Base-by-base conservation (phyloP, 2,797 vertebrate genomes). In the Distichodus sexfasciatus region DNA sequence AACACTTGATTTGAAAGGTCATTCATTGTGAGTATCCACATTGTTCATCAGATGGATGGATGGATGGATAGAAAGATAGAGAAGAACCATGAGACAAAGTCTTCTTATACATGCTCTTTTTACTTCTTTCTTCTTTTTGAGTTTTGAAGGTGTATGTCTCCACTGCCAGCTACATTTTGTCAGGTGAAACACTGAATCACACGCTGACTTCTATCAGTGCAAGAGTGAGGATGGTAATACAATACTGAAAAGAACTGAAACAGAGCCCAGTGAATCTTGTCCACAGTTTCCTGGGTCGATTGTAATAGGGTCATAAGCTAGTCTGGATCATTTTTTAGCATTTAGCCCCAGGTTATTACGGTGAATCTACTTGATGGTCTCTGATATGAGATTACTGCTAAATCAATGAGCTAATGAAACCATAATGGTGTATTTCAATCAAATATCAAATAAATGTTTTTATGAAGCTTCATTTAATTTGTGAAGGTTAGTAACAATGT, bases 301-400 rank as follows among this genome's bases (percentile, higher is more conserved):
- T 70, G 48, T 76, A 76, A 76, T 71, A 57, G 74, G 68, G 68
- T 71, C 74, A 71, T 76, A 66, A 71, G 65, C 69, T 72, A 72
- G 69, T 76, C 70, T 59, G 65, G 75, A 72, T 72, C 75, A 72
- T 76, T 72, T 76, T 72, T 76, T 72, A 76, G 71, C 60, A 76
- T 76, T 76, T 69, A 69, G 65, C 53, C 65, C 53, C 65, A 53
- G 60, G 75, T 72, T 72, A 69, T 72, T 69, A 55, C 50, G 53
- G 55, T 40, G 58, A 72, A 64, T 47, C 57, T 47, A 55, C 69
- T 69, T 70, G 67, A 75, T 75, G 61, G 66, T 53, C 69, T 59
- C 60, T 72, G 65, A 19, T 69, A 60, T 64, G 58, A 63, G 69
- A 69, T 76, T 76, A 76, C 70, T 72, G 75, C 69, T 69, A 69